Percentiles rank a stretch among this genome's conserved stretches.
phyloP scores from a whole-genome alignment of 92 coral and sea anemone species.

The Palythoa grandiflora region DNA sequence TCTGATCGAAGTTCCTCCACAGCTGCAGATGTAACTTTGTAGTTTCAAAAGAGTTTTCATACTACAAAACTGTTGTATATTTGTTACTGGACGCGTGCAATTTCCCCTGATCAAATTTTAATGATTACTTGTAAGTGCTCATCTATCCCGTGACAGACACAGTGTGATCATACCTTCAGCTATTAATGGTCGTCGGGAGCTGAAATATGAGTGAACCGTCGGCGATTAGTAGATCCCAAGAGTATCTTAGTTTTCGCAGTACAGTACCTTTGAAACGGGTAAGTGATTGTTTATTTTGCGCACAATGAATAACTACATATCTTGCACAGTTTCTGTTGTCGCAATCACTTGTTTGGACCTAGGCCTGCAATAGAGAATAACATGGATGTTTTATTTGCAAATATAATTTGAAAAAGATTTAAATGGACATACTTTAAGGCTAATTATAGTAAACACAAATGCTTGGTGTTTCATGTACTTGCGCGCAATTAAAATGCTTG shows the following conservation, averaged over 20 bases:
- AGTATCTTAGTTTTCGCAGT: slow-evolving; percentile 92
- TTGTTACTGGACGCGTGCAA: not conserved
- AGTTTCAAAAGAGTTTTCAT: not conserved
- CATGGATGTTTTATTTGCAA: not conserved
- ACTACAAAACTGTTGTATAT: not conserved
- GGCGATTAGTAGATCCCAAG: slow-evolving; percentile 91
- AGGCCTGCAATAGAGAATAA: not conserved
- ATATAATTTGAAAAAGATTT: not conserved
- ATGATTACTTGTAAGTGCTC: not conserved
- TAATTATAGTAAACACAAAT: too few species aligned
- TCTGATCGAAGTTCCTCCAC: not conserved
- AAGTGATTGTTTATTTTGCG: slow-evolving; percentile 21
- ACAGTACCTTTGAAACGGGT: slow-evolving; percentile 94
- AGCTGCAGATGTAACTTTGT: not conserved
- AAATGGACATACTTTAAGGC: too few species aligned
- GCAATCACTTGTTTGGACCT: not conserved
- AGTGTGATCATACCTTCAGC: not conserved
- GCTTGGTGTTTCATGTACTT: too few species aligned
- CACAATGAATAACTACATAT: not conserved
- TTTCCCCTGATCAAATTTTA: not conserved
- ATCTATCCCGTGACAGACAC: not conserved
- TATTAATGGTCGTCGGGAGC: not conserved
- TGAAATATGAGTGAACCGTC: slow-evolving; percentile 63
- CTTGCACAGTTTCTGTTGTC: not conserved
- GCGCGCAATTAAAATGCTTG: not conserved